Evolutionary conservation across 2,888 invertebrate genomes (phyloP), one percentile per base, ranked within the genome.

Genomic region (Aphodius granarius): DNA sequence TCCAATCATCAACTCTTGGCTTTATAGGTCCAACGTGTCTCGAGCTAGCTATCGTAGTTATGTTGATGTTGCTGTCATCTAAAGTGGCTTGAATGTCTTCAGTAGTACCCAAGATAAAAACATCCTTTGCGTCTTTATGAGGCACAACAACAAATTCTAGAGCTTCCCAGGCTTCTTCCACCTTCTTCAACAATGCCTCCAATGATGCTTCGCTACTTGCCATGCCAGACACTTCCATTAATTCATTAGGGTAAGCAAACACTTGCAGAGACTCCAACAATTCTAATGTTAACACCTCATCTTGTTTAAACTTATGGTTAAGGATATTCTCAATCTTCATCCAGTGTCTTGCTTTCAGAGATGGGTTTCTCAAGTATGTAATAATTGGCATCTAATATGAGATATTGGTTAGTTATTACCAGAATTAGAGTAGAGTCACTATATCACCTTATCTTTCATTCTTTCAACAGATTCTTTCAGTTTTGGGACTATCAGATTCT

Each of bases 201-300:
- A 97, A 89, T 5, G 94, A 93, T 3, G 94, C 93, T 85, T 97
- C 97, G 2, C 96, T 95, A 81, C 94, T 95, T 0, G 97, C 97
- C 84, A 95, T 94, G 0, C 93, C 94, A 0, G 96, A 94, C 6
- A 97, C 92, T 83, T 97, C 95, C 91, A 94, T 93, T 16, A 97
- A 86, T 78, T 93, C 91, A 9, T 93, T 91, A 0, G 92, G 91
- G 81, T 92, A 91, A 71, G 91, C 91, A 86, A 96, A 96, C 0
- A 93, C 94, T n/a, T 92, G 90, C 3, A 94, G 88, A 0, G 92
- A 91, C 77, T 94, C 93, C 70, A 96, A 89, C 20, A 91, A 87
- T 15, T 90, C 89, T 16, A 97, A 87, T 0, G 93, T 94, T 18
- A 95, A 83, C 9, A 88, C 86, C 80, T 91, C 91, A 22, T 94